Evolutionary conservation across 1,140 invertebrate species (phyloP).

Genomic region (Drosophila baimaii): DNA sequence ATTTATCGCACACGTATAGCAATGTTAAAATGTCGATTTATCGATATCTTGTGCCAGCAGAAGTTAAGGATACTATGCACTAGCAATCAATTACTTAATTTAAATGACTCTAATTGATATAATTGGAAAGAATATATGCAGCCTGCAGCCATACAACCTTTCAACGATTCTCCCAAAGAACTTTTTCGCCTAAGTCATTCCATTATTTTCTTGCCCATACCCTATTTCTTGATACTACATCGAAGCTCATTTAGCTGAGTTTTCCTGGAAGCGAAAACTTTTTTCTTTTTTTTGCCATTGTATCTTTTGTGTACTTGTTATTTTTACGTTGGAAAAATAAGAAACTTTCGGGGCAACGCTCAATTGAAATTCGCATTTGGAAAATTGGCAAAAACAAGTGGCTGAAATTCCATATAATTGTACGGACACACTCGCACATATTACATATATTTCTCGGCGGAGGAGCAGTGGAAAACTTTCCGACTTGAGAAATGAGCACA

Average conservation of each 20-base stretch:
- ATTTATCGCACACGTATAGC: too few relatives aligned
- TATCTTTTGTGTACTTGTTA: conserved; percentile 15
- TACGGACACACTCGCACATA: conserved; percentile 1
- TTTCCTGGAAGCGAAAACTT: conserved; percentile 18
- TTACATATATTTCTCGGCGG: conserved; percentile 8
- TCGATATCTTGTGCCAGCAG: too few relatives aligned
- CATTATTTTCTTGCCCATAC: not conserved
- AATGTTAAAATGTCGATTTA: too few relatives aligned
- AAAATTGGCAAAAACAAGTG: conserved; percentile 64
- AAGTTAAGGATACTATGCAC: not conserved
- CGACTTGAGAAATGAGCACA: conserved; percentile 66
- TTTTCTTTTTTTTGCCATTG: conserved; percentile 9
- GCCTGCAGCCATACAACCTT: not conserved
- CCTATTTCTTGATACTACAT: not conserved
- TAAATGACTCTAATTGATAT: not conserved
- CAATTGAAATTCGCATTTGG: conserved; percentile 69
- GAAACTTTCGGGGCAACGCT: conserved; percentile 55
- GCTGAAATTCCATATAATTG: conserved; percentile 59
- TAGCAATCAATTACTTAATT: conserved; percentile 5
- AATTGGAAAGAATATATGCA: not conserved
- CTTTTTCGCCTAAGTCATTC: not conserved
- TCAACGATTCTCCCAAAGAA: not conserved
- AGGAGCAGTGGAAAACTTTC: conserved; percentile 10
- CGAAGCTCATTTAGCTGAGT: conserved; percentile 1
- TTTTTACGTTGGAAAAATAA: conserved; percentile 10